These are phyloP conservation scores for Napeogenes sylphis DNA, from an alignment of 2,888 invertebrate genomes.

Conservation along the genomic window DNA sequence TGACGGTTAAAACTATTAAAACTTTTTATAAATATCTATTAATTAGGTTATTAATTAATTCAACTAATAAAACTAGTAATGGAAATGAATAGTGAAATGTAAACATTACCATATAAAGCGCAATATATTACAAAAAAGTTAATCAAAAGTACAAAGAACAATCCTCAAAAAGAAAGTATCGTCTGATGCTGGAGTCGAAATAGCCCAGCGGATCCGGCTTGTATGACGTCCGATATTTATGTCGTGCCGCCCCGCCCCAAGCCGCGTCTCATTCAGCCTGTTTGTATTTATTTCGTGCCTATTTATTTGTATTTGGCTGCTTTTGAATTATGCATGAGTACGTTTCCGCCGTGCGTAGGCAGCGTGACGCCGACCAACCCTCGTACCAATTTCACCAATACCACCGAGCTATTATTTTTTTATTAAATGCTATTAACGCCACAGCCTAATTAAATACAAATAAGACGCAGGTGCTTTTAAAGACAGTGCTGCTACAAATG, in stretches of 20 bases:
- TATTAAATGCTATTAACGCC: neutral
- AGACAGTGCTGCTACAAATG: neutral
- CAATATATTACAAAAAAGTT: too few relatives aligned
- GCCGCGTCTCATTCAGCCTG: conserved; percentile 74
- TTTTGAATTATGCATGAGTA: conserved; percentile 76
- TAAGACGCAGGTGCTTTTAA: neutral
- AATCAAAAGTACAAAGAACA: neutral
- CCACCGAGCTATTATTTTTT: conserved; percentile 1
- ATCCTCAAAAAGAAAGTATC: neutral
- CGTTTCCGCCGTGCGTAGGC: conserved; percentile 77
- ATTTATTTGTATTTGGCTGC: conserved; percentile 77
- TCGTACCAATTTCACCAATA: conserved; percentile 32
- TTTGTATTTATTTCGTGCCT: conserved; percentile 77
- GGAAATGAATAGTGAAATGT: too few relatives aligned
- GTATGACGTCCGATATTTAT: conserved; percentile 76
- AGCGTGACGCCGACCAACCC: conserved; percentile 73
- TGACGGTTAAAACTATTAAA: too few relatives aligned
- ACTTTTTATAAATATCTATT: too few relatives aligned
- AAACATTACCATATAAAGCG: neutral
- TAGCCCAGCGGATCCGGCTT: conserved; percentile 67
- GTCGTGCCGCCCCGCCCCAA: conserved; percentile 73
- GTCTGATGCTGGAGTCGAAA: conserved; percentile 50
- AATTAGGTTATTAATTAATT: too few relatives aligned
- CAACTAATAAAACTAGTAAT: too few relatives aligned
- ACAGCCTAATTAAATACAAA: conserved; percentile 6